Base-by-base conservation (phyloP, 2,888 invertebrate species). In the Pardosa pseudoannulata region DNA sequence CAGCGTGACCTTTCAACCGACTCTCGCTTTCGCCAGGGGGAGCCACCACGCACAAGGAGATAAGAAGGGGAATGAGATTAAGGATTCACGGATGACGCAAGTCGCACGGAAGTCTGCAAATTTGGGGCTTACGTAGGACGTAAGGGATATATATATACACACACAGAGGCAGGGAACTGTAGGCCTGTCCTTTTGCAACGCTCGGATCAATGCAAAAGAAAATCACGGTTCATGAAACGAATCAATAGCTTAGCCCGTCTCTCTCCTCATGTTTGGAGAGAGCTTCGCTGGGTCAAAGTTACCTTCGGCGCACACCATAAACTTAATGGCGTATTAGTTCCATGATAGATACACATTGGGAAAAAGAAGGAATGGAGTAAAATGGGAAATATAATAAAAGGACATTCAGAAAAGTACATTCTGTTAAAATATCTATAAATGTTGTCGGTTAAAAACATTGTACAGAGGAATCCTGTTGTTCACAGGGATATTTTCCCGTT, bases 1-100 rank as follows among this genome's bases (percentile, higher is more conserved):
- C 50, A 19, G 16, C 29, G 64, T 85, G 83, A 85, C 83, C 83
- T 85, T 85, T 79, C 83, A 85, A 78, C 73, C 78, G 50, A 23
- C 73, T 19, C 28, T 71, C 41, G 41, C 50, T 7, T n/a, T 50
- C 83, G 73, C 67, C 50, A 85, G 83, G 78, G 83, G 83, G 83
- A 78, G 83, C 83, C 83, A 85, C 83, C 71, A 73, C 72, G 72
- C 19, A 23, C 56, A 19, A 32, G 19, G 32, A 32, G 67, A 67
- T 31, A 32, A 67, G 32, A 32, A 19, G 32, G 32, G 31, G 67
- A 67, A 36, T 67, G 67, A 67, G 67, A 67, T 67, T 56, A 56
- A 56, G 56, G 56, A 56, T 56, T 56, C 56, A 56, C 56, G 56
- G 56, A 19, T 56, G 56, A 56, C 56, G 56, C 56, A 56, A 56